Conservation (phyloP, 2,113 vertebrate species). For the Leucopsar rothschildi region DNA sequence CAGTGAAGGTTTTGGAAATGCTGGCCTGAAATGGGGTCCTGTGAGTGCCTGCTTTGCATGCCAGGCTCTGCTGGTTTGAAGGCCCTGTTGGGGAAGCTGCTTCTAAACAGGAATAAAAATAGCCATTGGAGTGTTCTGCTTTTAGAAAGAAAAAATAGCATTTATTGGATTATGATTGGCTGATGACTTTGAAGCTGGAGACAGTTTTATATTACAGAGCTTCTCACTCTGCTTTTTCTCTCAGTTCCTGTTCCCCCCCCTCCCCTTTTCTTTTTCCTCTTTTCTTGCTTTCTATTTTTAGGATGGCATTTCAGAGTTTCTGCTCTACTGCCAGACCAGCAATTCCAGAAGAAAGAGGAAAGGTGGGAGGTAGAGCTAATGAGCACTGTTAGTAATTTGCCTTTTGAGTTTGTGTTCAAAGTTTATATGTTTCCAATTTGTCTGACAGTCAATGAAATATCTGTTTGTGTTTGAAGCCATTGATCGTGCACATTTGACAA, state of each 20-base stretch:
- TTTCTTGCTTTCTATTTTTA: conserved; percentile 39
- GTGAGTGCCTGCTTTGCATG: not conserved
- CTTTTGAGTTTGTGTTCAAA: not conserved
- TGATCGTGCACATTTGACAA: not conserved
- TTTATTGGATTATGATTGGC: conserved; percentile 42
- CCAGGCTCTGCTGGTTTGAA: not conserved
- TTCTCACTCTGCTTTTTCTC: conserved; percentile 38
- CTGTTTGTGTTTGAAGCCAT: not conserved
- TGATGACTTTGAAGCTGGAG: conserved; percentile 29
- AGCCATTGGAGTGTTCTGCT: conserved; percentile 6
- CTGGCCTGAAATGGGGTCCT: not conserved
- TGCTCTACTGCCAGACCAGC: not conserved
- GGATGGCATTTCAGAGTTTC: conserved; percentile 13
- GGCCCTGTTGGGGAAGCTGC: conserved; percentile 1
- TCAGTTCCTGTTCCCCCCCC: not conserved
- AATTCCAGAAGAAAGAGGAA: not conserved
- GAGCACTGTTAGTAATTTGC: not conserved
- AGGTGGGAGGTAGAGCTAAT: conserved; percentile 21
- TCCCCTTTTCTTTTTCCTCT: not conserved
- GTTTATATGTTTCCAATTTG: not conserved
- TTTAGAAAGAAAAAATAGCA: conserved; percentile 10
- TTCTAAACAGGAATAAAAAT: conserved; percentile 46
- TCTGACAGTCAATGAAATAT: not conserved
- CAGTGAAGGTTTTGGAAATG: not conserved
- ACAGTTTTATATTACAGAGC: conserved; percentile 32